Conservation (phyloP, 1,140 invertebrate genomes). For the Hypothenemus hampei region DNA sequence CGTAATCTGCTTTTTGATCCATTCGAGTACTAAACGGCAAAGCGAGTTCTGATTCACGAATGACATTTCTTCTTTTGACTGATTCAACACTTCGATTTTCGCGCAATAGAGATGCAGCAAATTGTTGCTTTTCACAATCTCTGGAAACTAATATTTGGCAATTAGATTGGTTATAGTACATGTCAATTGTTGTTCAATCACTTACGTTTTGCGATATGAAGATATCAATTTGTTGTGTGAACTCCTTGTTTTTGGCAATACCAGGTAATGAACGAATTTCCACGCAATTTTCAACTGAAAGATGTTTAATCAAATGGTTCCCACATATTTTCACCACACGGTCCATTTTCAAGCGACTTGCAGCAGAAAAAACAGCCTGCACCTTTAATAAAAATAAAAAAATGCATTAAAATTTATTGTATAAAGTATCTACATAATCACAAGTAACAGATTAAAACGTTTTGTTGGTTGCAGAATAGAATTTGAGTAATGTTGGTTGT, state of each 20-base stretch:
- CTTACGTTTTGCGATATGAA: conserved; percentile 69
- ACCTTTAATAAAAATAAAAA: too few species aligned
- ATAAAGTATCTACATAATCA: too few species aligned
- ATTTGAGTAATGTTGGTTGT: too few species aligned
- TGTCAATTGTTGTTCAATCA: too few species aligned
- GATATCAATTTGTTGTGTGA: conserved; percentile 60
- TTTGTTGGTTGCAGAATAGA: too few species aligned
- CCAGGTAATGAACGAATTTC: conserved; percentile 64
- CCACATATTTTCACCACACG: conserved; percentile 66
- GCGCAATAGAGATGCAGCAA: conserved; percentile 59
- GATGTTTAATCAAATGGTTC: conserved; percentile 60
- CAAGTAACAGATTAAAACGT: too few species aligned
- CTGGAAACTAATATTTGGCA: conserved; percentile 55
- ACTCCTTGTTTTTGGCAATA: conserved; percentile 56
- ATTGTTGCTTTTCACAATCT: conserved; percentile 53
- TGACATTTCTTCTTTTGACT: conserved; percentile 58
- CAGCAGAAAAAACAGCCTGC: conserved; percentile 68
- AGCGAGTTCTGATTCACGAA: conserved; percentile 55
- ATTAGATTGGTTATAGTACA: conserved; percentile 1
- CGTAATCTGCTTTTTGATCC: conserved; percentile 56
- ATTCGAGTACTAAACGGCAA: conserved; percentile 63
- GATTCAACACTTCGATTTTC: conserved; percentile 62
- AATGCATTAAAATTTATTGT: too few species aligned
- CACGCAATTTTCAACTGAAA: conserved; percentile 66
- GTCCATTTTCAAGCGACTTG: conserved; percentile 68